phyloP scores from a whole-genome alignment of 2,113 vertebrate genomes.

The Maccullochella peelii region DNA sequence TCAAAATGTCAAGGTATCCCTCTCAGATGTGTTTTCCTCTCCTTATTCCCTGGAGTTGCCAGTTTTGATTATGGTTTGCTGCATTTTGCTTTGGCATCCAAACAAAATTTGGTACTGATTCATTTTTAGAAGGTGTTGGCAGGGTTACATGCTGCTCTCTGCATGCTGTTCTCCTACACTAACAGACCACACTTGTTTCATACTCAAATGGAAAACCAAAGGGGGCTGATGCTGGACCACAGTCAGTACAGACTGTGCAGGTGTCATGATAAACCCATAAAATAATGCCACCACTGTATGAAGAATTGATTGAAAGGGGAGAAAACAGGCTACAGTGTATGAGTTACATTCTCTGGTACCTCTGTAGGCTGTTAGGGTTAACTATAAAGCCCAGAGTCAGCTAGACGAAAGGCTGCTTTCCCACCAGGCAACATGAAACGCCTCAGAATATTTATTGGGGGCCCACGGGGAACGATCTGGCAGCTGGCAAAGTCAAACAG shows the following conservation, averaged over 20 bases:
- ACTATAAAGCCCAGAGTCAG: slow-evolving; percentile 64
- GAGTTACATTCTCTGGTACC: slow-evolving; percentile 32
- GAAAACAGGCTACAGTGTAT: background rate
- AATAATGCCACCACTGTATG: slow-evolving; percentile 25
- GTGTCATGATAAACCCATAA: slow-evolving; percentile 28
- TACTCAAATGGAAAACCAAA: slow-evolving; percentile 55
- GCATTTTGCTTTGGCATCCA: slow-evolving; percentile 44
- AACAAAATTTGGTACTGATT: slow-evolving; percentile 56
- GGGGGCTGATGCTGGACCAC: slow-evolving; percentile 19
- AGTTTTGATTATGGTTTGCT: slow-evolving; percentile 35
- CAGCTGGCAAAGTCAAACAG: slow-evolving; percentile 67
- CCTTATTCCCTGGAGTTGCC: slow-evolving; percentile 24
- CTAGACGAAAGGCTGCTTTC: slow-evolving; percentile 57
- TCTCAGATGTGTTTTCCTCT: slow-evolving; percentile 39
- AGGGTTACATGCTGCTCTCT: slow-evolving; percentile 57
- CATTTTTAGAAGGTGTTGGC: slow-evolving; percentile 54
- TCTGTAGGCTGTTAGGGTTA: slow-evolving; percentile 50
- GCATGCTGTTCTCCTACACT: slow-evolving; percentile 42
- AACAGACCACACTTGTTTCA: slow-evolving; percentile 43
- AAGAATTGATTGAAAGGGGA: slow-evolving; percentile 27
- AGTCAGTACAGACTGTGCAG: slow-evolving; percentile 15
- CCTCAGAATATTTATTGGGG: slow-evolving; percentile 68
- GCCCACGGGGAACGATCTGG: slow-evolving; percentile 56
- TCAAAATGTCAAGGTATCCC: slow-evolving; percentile 42
- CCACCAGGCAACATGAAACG: slow-evolving; percentile 65